These are phyloP conservation scores for Dorcus hopei DNA, from an alignment of 2,888 invertebrate genomes.

Conservation along the genomic window DNA sequence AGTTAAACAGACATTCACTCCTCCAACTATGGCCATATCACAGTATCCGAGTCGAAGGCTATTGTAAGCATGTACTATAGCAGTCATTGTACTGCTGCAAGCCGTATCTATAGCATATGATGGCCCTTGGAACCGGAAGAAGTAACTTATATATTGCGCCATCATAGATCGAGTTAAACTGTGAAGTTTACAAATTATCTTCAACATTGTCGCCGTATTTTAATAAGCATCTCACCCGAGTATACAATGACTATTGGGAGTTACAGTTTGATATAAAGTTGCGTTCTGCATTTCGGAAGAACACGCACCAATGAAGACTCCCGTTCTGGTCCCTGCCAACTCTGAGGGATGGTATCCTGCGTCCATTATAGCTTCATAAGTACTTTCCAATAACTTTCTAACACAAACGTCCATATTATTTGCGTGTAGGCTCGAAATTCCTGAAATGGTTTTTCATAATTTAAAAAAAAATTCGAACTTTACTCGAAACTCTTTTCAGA, in stretches of 20 bases:
- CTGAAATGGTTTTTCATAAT: slow-evolving; percentile 7
- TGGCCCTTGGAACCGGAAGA: slow-evolving; percentile 84
- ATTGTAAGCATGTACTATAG: slow-evolving; percentile 77
- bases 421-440: slow-evolving; percentile 66
- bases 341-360: slow-evolving; percentile 64
- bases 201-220: not conserved
- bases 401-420: slow-evolving; percentile 57
- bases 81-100: slow-evolving; percentile 90
- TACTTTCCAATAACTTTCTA: slow-evolving; percentile 57
- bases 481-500: not conserved
- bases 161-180: slow-evolving; percentile 76
- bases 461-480: not conserved
- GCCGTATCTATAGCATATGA: slow-evolving; percentile 89
- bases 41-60: slow-evolving; percentile 77
- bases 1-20: slow-evolving; percentile 72
- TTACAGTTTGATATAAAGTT: slow-evolving; percentile 48
- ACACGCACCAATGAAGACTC: slow-evolving; percentile 75
- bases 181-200: not conserved
- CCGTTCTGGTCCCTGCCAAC: slow-evolving; percentile 68
- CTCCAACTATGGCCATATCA: slow-evolving; percentile 87
- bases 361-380: slow-evolving; percentile 59
- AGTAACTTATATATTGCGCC: slow-evolving; percentile 86
- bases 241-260: slow-evolving; percentile 45
- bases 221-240: slow-evolving; percentile 50
- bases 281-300: slow-evolving; percentile 71